These are phyloP conservation scores for Drosophila nebulosa DNA, from an alignment of 1,140 invertebrate genomes.

Conservation along the genomic window DNA sequence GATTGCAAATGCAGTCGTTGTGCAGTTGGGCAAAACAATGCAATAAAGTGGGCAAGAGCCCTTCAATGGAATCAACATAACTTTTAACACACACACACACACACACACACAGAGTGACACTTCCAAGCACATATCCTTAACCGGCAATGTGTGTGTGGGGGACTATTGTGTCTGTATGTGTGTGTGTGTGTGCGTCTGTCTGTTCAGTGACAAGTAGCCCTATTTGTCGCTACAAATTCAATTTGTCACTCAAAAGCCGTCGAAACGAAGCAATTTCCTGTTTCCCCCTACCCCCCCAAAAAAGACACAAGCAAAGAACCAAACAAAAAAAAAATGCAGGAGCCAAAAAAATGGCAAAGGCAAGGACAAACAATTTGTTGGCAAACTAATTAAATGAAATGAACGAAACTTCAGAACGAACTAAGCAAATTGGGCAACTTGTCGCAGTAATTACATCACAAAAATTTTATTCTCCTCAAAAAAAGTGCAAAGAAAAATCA, in stretches of 20 bases:
- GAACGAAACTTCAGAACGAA: constrained; percentile 60
- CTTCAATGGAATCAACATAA: neutral
- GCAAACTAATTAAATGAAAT: constrained; percentile 76
- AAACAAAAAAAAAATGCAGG: neutral
- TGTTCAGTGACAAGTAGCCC: constrained; percentile 58
- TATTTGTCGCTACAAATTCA: constrained; percentile 71
- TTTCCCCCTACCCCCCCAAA: constrained; percentile 4
- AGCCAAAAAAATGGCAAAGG: constrained; percentile 3
- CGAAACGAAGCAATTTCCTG: constrained; percentile 70
- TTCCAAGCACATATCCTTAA: constrained; percentile 3
- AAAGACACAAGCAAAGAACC: constrained; percentile 11
- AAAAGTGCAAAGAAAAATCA: constrained; percentile 10
- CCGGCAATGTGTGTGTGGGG: neutral
- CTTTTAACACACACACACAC: neutral
- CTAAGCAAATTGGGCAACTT: constrained; percentile 77
- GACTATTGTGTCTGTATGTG: neutral
- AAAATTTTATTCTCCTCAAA: constrained; percentile 40
- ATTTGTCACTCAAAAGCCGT: constrained; percentile 74
- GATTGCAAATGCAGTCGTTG: neutral
- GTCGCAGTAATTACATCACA: constrained; percentile 75
- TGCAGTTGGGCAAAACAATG: neutral
- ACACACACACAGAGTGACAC: neutral
- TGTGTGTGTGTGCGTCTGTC: constrained; percentile 4
- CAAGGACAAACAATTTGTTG: constrained; percentile 54
- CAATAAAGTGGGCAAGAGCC: neutral